Evolutionary conservation across 2,888 invertebrate species (phyloP), one percentile per base, ranked within the genome.

Genomic region (Cataglyphis cursor): DNA sequence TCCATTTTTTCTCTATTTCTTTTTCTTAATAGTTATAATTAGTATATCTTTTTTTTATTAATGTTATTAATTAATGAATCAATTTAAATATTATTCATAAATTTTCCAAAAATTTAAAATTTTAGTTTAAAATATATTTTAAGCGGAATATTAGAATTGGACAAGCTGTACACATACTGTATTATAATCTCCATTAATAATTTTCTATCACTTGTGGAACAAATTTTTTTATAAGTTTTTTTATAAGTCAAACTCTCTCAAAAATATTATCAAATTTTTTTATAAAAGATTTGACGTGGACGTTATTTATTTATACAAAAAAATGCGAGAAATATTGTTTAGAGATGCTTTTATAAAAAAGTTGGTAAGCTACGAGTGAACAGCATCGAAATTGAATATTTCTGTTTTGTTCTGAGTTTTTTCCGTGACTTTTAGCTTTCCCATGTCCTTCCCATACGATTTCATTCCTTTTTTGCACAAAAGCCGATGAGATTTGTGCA

Each of bases 401-500:
- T 73, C 51, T 48, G 65, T 41, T 51, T 35, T n/a, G 24, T 15
- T 44, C 38, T 18, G 38, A 51, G 41, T 54, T 64, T 61, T 80
- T 82, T 18, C 21, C 38, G n/a, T 1, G 18, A 24, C 28, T 74
- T 81, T 44, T 61, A 57, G 24, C 12, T 38, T 12, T 3, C 15
- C 31, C 21, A 41, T 31, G 31, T 64, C 6, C 35, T 70, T 78
- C 24, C 51, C 57, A 54, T 10, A 18, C n/a, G 12, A 68, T 61
- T 72, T 44, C 31, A 31, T 61, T 70, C 18, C 15, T 72, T 75
- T 74, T 59, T 74, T 66, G 41, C 18, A 24, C 48, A 73, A 84
- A 83, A 84, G 64, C 86, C 87, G 84, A 87, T 87, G 81, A 84
- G 84, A 85, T 87, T 90, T 85, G 86, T 89, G 74, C 78, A 72